phyloP scores from a whole-genome alignment of 2,113 vertebrate species.

The Actenoides hombroni region DNA sequence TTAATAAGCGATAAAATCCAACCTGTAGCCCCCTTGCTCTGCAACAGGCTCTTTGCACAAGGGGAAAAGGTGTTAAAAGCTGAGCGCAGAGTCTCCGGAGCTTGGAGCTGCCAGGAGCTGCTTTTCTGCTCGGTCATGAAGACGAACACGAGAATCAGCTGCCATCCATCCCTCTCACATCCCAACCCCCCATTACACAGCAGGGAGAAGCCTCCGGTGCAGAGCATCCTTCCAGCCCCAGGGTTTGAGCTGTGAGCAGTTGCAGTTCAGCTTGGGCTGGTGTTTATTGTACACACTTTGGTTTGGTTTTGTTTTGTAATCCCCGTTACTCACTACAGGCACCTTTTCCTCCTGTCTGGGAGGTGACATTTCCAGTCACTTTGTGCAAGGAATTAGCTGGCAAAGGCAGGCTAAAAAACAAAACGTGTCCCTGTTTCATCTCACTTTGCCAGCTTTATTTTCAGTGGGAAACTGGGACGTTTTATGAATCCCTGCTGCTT shows the following conservation, averaged over 20 bases:
- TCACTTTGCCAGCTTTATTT: background rate
- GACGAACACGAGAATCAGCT: background rate
- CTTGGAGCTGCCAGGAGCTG: background rate
- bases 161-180: background rate
- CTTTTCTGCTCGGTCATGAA: background rate
- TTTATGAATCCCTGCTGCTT: background rate
- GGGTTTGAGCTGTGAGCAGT: accelerated
- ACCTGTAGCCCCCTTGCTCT: background rate
- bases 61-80: background rate
- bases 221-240: background rate
- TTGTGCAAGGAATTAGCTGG: background rate
- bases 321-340: background rate
- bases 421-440: background rate
- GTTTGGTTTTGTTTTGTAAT: background rate
- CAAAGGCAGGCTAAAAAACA: background rate
- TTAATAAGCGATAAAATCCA: background rate
- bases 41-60: background rate
- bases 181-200: accelerated
- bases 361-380: background rate
- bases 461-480: background rate
- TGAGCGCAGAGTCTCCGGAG: accelerated
- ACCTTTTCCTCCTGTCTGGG: background rate
- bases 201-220: background rate
- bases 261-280: background rate
- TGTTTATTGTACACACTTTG: background rate